These are phyloP conservation scores for Seira musarum DNA, from an alignment of 2,888 invertebrate species.

Conservation along the genomic window DNA sequence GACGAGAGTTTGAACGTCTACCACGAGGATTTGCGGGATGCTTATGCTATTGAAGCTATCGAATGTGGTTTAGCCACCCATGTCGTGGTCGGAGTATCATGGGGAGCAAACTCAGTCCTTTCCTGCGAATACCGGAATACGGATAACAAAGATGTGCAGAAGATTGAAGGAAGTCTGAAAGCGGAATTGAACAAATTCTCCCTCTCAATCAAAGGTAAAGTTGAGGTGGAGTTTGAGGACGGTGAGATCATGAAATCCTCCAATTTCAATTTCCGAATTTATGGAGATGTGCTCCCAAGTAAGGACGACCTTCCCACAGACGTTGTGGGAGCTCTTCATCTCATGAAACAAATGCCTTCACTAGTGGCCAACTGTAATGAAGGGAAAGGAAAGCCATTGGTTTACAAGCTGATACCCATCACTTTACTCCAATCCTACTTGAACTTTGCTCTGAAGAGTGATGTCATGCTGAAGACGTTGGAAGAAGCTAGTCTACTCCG, in stretches of 20 bases:
- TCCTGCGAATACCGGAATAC: constrained; percentile 34
- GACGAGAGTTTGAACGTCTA: constrained; percentile 40
- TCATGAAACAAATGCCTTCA: constrained; percentile 36
- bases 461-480: constrained; percentile 4
- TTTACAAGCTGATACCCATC: constrained; percentile 33
- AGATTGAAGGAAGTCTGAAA: constrained; percentile 24
- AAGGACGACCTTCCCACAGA: constrained; percentile 38
- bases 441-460: neutral
- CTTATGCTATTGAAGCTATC: constrained; percentile 40
- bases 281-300: constrained; percentile 44
- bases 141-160: constrained; percentile 37
- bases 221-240: neutral
- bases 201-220: constrained; percentile 6
- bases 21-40: constrained; percentile 40
- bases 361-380: constrained; percentile 20
- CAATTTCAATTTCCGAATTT: constrained; percentile 33
- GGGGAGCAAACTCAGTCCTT: constrained; percentile 51
- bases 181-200: constrained; percentile 21
- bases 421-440: constrained; percentile 31
- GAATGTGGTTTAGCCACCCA: constrained; percentile 46
- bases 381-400: constrained; percentile 45
- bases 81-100: constrained; percentile 41
- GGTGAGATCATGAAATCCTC: constrained; percentile 5
- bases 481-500: constrained; percentile 30
- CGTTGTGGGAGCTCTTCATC: constrained; percentile 18